These are phyloP conservation scores for Dynastes tityus DNA, from an alignment of 2,888 invertebrate species.

Conservation along the genomic window DNA sequence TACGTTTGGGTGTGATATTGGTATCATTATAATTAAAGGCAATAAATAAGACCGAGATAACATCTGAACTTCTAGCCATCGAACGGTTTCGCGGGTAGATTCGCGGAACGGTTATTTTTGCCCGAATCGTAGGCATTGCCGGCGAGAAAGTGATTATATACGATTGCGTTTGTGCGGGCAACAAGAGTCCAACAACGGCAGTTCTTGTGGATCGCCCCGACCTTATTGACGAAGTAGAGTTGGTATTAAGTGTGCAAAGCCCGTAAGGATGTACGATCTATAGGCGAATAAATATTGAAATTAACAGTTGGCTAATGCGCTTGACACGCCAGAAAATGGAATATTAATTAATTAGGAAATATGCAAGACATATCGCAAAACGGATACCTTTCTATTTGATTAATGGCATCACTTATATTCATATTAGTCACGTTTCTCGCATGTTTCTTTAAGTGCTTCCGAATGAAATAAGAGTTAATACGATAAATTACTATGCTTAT, in stretches of 20 bases:
- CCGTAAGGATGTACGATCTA: conserved; percentile 31
- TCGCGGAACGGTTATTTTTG: conserved; percentile 23
- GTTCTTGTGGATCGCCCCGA: conserved; percentile 3
- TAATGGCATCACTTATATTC: conserved; percentile 17
- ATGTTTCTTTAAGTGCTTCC: not conserved
- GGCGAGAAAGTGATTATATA: conserved; percentile 45
- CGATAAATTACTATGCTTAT: too few relatives aligned
- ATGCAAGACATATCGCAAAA: not conserved
- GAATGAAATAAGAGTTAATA: too few relatives aligned
- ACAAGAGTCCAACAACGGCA: conserved; percentile 14
- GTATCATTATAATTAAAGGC: conserved; percentile 41
- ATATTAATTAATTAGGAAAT: conserved; percentile 38
- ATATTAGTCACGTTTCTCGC: not conserved
- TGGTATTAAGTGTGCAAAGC: not conserved
- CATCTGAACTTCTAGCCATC: conserved; percentile 42
- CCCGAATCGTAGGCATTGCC: conserved; percentile 25
- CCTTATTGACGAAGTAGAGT: conserved; percentile 13
- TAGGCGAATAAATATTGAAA: conserved; percentile 42
- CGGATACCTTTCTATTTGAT: conserved; percentile 36
- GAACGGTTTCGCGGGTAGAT: conserved; percentile 27
- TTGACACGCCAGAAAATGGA: conserved; percentile 34
- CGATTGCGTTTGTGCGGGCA: conserved; percentile 31
- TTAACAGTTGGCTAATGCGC: conserved; percentile 43
- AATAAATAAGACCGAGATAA: conserved; percentile 39
- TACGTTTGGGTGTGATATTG: conserved; percentile 37